Evolutionary conservation across 2,797 vertebrate species (phyloP), one percentile per base, ranked within the genome.

Genomic region (Knipowitschia caucasica): DNA sequence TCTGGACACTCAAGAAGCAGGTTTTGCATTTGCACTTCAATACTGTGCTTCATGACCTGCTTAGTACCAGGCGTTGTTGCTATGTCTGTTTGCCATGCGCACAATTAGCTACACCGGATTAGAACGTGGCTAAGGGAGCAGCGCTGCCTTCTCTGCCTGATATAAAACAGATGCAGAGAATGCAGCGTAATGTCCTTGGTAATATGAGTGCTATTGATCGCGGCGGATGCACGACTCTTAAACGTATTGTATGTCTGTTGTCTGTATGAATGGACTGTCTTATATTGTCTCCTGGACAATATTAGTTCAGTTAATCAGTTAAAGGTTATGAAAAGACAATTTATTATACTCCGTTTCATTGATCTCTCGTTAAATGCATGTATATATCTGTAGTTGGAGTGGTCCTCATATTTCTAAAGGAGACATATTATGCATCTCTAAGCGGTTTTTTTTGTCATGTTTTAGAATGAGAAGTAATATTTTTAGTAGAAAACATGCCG

Each of bases 131-230:
- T 47, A 47, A 20, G 9, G 18, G 30, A 49, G 17, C 18, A 3
- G 18, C 2, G 44, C 26, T 33, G 29, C 8, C 6, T n/a, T 31
- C n/a, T 10, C 11, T 23, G 26, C 8, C 43, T 50, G 43, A 57
- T 64, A 51, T 12, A 58, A 55, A 56, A 51, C 58, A 43, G 25
- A 36, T 49, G 39, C 60, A 18, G 25, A 33, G n/a, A 27, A 36
- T 49, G 56, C 34, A 15, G 29, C 53, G 66, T 55, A 68, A 56
- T 74, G 81, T 78, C 77, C 82, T 85, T 82, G 75, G 76, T 51
- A 78, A 54, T 27, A 29, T 36, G 58, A 80, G 61, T 45, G 54
- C 17, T 40, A 81, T 78, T 20, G 61, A 82, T 78, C 56, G 46
- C 62, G 39, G 0, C 59, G 39, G 2, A 52, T 34, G 58, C 64